phyloP scores from a whole-genome alignment of 1,140 invertebrate species.

The Neodiprion fabricii region DNA sequence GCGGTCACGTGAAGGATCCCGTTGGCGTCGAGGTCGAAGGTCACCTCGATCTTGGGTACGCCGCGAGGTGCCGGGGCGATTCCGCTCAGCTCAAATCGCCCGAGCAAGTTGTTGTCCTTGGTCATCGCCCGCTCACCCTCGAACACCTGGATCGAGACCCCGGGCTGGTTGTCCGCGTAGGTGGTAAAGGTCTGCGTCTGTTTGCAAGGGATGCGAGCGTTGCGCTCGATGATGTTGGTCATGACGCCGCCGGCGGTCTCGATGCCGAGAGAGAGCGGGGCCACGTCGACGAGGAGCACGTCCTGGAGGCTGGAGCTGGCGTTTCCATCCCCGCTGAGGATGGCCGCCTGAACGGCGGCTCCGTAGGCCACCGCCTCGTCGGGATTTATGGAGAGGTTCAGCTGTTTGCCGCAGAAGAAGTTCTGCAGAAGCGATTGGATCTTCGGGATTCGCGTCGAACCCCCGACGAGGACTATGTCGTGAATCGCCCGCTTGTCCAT shows the following conservation, averaged over 20 bases:
- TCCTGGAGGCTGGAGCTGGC: slow-evolving; percentile 55
- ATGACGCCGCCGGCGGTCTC: slow-evolving; percentile 64
- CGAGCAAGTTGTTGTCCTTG: slow-evolving; percentile 76
- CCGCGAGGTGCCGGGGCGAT: slow-evolving; percentile 80
- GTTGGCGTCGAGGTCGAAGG: slow-evolving; percentile 64
- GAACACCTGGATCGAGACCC: slow-evolving; percentile 72
- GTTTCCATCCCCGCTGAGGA: slow-evolving; percentile 54
- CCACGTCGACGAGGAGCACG: slow-evolving; percentile 64
- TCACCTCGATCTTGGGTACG: slow-evolving; percentile 72
- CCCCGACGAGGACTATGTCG: slow-evolving; percentile 76
- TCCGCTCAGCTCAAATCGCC: slow-evolving; percentile 72
- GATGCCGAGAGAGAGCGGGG: slow-evolving; percentile 70
- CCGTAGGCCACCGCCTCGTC: slow-evolving; percentile 63
- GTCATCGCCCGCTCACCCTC: slow-evolving; percentile 75
- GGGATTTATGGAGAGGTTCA: slow-evolving; percentile 64
- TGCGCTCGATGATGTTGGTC: slow-evolving; percentile 61
- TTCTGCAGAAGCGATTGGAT: slow-evolving; percentile 61
- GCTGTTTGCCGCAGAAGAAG: slow-evolving; percentile 60
- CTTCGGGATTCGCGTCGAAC: slow-evolving; percentile 70
- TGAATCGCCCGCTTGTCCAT: slow-evolving; percentile 71
- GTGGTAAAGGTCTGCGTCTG: slow-evolving; percentile 71
- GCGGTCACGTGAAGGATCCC: slow-evolving; percentile 69
- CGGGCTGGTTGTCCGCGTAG: slow-evolving; percentile 74
- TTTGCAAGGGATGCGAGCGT: slow-evolving; percentile 69
- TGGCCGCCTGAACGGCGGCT: slow-evolving; percentile 61